Conservation (phyloP, 2,888 invertebrate genomes). For the Hetaerina titia region DNA sequence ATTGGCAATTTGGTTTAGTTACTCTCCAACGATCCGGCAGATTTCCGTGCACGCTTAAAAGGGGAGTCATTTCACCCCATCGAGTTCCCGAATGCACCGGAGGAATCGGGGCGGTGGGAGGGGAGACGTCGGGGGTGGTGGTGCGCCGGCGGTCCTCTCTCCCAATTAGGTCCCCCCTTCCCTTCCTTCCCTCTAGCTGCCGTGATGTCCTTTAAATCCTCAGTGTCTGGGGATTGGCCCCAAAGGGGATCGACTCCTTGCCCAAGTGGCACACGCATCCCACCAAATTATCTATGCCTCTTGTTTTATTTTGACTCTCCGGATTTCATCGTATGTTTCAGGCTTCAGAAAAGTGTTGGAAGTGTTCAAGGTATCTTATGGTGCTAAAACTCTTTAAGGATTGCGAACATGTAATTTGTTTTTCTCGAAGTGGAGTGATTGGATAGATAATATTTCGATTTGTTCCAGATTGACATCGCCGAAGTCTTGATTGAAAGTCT, state of each 20-base stretch:
- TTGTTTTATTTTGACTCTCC: no score
- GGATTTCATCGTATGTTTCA: no score
- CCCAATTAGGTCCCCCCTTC: not conserved
- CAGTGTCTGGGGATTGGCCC: not conserved
- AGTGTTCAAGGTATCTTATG: no score
- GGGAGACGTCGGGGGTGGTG: no score
- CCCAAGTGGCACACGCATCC: not conserved
- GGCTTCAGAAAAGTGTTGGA: no score
- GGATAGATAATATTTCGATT: not conserved
- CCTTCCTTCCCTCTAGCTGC: not conserved
- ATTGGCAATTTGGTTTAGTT: constrained; percentile 52
- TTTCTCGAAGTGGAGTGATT: not conserved
- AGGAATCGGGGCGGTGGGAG: not conserved
- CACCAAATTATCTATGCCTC: not conserved
- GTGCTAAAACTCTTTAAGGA: no score
- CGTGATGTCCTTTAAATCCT: constrained; percentile 9
- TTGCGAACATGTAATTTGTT: no score
- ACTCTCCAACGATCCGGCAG: constrained; percentile 29
- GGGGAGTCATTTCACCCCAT: not conserved
- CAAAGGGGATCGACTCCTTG: not conserved
- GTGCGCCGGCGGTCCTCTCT: not conserved
- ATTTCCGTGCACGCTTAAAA: constrained; percentile 40
- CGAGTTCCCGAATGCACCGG: constrained; percentile 41
- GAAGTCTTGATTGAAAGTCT: no score
- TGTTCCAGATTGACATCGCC: not conserved